phyloP scores from a whole-genome alignment of 2,888 invertebrate species.

The Cosmia pyralina region DNA sequence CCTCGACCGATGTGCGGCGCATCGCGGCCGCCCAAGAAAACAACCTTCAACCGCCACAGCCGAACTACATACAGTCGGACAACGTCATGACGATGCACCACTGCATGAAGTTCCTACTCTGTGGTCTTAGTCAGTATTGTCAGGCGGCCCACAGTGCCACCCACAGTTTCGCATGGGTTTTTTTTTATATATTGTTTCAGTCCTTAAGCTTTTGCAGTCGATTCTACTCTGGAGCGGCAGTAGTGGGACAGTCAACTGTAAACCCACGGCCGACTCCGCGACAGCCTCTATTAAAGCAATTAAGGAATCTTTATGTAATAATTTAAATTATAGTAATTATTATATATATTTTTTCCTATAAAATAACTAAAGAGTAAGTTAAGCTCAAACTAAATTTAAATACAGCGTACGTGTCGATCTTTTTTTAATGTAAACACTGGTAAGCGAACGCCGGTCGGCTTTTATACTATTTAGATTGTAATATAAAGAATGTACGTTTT shows the following conservation, averaged over 20 bases:
- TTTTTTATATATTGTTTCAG: constrained; percentile 79
- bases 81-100: constrained; percentile 25
- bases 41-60: constrained; percentile 52
- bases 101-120: constrained; percentile 32
- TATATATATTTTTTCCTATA: constrained; percentile 87
- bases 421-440: constrained; percentile 75
- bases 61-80: constrained; percentile 34
- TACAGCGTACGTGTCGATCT: constrained; percentile 67
- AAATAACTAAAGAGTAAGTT: constrained; percentile 87
- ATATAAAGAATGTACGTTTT: constrained; percentile 82
- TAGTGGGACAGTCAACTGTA: constrained; percentile 70
- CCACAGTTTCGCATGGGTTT: constrained; percentile 71
- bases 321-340: constrained; percentile 90
- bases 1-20: constrained; percentile 70
- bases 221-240: constrained; percentile 63
- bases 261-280: constrained; percentile 61
- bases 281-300: constrained; percentile 73
- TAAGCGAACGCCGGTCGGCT: constrained; percentile 82
- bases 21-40: constrained; percentile 40
- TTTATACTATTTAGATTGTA: constrained; percentile 87
- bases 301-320: constrained; percentile 86
- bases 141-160: constrained; percentile 59
- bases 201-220: constrained; percentile 79
- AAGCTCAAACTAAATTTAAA: constrained; percentile 87
- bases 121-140: constrained; percentile 68